phyloP scores from a whole-genome alignment of 1,140 invertebrate species.

The Sogatella furcifera region DNA sequence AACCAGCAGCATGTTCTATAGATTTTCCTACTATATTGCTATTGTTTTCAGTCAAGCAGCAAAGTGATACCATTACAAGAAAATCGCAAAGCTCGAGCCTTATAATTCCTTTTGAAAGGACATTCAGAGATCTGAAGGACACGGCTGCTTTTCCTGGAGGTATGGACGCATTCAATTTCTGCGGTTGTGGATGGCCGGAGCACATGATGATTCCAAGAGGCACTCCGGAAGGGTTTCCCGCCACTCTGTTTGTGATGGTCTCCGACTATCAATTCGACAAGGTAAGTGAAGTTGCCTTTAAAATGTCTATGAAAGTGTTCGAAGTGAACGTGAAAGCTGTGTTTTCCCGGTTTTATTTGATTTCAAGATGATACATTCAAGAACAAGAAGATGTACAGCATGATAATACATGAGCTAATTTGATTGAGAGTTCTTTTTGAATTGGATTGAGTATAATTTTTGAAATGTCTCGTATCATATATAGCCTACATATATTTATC shows the following conservation, averaged over 20 bases:
- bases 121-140: constrained; percentile 42
- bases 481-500: no score
- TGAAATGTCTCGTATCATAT: no score
- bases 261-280: constrained; percentile 59
- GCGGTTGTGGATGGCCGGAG: constrained; percentile 80
- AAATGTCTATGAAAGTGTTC: no score
- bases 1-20: no score
- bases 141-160: constrained; percentile 29
- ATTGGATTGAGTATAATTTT: no score
- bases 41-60: constrained; percentile 37
- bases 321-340: no score
- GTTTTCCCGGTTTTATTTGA: no score
- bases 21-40: neutral
- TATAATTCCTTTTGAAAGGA: constrained; percentile 50
- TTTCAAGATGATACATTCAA: no score
- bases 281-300: constrained; percentile 34
- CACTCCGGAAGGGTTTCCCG: constrained; percentile 47
- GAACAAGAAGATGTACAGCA: no score
- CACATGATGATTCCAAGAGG: constrained; percentile 74
- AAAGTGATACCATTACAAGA: constrained; percentile 42
- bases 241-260: constrained; percentile 70
- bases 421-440: no score
- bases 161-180: constrained; percentile 47
- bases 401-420: no score
- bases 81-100: constrained; percentile 44